A percentile compares a stretch with the other conserved stretches of the same genome.
These are phyloP conservation scores for Pterostichus madidus DNA, from an alignment of 2,888 invertebrate genomes.

Conservation along the genomic window DNA sequence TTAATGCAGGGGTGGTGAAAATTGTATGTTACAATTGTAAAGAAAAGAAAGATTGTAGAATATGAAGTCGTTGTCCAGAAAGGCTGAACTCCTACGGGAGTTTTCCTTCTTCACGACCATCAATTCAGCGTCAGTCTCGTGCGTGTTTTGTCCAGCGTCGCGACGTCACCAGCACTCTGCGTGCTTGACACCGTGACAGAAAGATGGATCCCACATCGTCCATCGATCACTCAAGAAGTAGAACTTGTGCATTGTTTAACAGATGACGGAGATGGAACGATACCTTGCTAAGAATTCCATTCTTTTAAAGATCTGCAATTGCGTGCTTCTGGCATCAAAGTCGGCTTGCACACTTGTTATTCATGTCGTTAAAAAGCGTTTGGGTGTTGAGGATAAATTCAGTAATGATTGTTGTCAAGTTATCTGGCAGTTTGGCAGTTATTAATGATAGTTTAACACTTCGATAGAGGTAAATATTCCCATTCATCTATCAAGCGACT, in stretches of 20 bases:
- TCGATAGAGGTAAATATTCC: constrained; percentile 51
- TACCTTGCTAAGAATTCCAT: not conserved
- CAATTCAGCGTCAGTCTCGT: not conserved
- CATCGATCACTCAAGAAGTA: constrained; percentile 68
- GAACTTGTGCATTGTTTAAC: constrained; percentile 68
- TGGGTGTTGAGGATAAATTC: constrained; percentile 36
- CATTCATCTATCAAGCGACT: constrained; percentile 46
- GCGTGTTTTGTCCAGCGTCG: not conserved
- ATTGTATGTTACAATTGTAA: too few species aligned
- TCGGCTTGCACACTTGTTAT: not conserved
- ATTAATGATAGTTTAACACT: constrained; percentile 55
- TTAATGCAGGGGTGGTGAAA: too few species aligned
- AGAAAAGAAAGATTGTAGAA: too few species aligned
- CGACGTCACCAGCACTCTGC: not conserved
- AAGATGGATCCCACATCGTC: constrained; percentile 69
- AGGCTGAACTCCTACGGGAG: too few species aligned
- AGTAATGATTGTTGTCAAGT: constrained; percentile 51
- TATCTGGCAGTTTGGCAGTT: constrained; percentile 51
- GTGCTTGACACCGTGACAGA: constrained; percentile 66
- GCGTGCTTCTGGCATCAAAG: too few species aligned
- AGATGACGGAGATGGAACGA: constrained; percentile 44
- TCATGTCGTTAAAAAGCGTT: constrained; percentile 49
- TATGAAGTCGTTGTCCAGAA: too few species aligned
- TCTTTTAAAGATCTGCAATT: too few species aligned
- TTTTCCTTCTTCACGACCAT: too few species aligned